Base-by-base conservation (phyloP, 2,113 vertebrate species). In the Forbesichthys papilliferus region DNA sequence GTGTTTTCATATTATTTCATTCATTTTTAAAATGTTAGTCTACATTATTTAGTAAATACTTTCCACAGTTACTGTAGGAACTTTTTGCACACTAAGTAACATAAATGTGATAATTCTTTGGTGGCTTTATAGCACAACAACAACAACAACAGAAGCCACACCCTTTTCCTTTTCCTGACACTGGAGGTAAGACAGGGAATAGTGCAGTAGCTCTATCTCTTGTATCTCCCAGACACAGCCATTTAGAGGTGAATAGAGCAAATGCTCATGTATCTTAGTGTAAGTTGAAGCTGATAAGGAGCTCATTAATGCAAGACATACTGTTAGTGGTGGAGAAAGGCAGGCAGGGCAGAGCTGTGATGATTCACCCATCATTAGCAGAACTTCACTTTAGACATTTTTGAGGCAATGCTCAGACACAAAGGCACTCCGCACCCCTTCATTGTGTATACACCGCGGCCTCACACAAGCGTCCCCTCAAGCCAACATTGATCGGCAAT, bases 301-400 rank as follows among this genome's bases (percentile, higher is more conserved):
- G 80, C 86, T 92, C 89, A 88, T 90, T 3, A 90, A 79, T 80
- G 69, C 71, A 79, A 70, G 55, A 82, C 84, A 69, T 82, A 80
- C 68, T 81, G 59, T 61, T 76, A 61, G 78, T 75, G 82, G 80
- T 85, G 76, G 73, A 63, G 60, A 57, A 10, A 73, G 67, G 74
- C 64, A 59, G 59, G 71, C 55, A 55, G 69, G 76, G 63, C 61
- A 68, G 57, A 71, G 75, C 63, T 64, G 69, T n/a, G 82, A 83
- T 91, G 87, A 92, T 87, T 92, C 85, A 91, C 75, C 81, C 81
- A 66, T 84, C 84, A 82, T 85, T 76, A 82, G 79, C 74, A 81
- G 70, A 84, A 79, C 80, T 80, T 77, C 74, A 73, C 84, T 87
- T 85, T 56, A 66, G 79, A 86, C 75, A 78, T 78, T 80, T 86